Base-by-base conservation (phyloP, 2,113 vertebrate species). In the Otocyon megalotis region DNA sequence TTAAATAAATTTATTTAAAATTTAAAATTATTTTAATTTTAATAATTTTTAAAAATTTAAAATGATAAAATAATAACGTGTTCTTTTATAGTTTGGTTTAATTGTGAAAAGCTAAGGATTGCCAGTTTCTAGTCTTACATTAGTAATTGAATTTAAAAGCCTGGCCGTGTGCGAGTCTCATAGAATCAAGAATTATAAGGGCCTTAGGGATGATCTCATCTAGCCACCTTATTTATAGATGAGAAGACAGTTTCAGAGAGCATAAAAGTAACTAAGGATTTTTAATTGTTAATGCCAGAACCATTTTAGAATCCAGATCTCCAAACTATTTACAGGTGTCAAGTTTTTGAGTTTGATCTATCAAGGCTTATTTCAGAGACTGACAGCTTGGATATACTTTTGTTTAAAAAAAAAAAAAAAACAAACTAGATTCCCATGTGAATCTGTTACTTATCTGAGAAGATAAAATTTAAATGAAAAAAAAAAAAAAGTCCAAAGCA, bases 11-110 rank as follows among this genome's bases (percentile, higher is more conserved):
- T 43, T 43, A 43, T 43, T 43, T 43, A 43, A 43, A 43, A 43
- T 43, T 43, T 43, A 43, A 43, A 43, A 43, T 7, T 43, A 43
- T 43, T 43, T 43, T 43, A 43, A 43, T 43, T 43, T 43, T 43
- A 43, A 43, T 43, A 43, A 7, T 43, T 43, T 43, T 43, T 43
- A 1, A 43, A 43, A 43, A 43, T 43, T 43, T 43, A 43, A 43
- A 43, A 43, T 43, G 43, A 43, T 43, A 63, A 84, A 96, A 97
- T 96, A 96, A 53, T 97, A 97, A 91, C 26, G 96, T 90, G 56
- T 97, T 98, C 97, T 98, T 98, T 98, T 98, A 94, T 88, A 96
- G 96, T 95, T 98, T 98, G 94, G 94, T 88, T 86, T 97, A 96
- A 94, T 97, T 97, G 65, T 92, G 94, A 94, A 96, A 97, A 96